Evolutionary conservation across 2,113 vertebrate species (phyloP), one percentile per base, ranked within the genome.

Genomic region (Lipotes vexillifer): DNA sequence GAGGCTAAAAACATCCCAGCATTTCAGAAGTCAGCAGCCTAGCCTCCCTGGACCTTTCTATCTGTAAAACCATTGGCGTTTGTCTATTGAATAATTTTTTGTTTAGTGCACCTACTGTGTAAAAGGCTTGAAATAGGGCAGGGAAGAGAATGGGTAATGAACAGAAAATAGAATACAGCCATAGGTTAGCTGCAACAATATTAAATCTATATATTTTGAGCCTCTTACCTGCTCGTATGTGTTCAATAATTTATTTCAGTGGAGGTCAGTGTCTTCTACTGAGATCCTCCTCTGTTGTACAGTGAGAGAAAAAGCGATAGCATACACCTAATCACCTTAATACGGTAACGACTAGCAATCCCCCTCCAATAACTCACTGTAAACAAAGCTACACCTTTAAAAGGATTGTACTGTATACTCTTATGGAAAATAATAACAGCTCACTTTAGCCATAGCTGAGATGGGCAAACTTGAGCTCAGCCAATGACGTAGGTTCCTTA

Each of bases 231-330:
- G 8, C 63, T 91, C 55, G 12, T n/a, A 18, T 33, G 23, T 57
- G 25, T 85, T 93, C 66, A 97, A 81, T 81, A 38, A 81, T 77
- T 94, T 89, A 77, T 83, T 93, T 93, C n/a, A 7, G 12, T 36
- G 49, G 44, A 23, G 63, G 57, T 71, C 36, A 5, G 46, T 41
- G 82, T 93, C 78, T 83, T 85, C 29, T 36, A 46, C 65, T 49
- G 49, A 20, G 25, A 59, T 75, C 92, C 33, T 66, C 59, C 18
- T 49, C 23, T 55, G 18, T 55, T 13, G 59, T 41, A 75, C 14
- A 38, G 36, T 15, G 33, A 65, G 36, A 68, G n/a, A 41, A 59
- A 59, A 96, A 81, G 27, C 31, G 27, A 55, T 13, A 84, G 49
- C 44, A 23, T 11, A 14, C 14, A 17, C 25, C 33, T 86, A 78